These are phyloP conservation scores for Cathartes aura DNA, from an alignment of 2,113 vertebrate genomes.

Conservation along the genomic window DNA sequence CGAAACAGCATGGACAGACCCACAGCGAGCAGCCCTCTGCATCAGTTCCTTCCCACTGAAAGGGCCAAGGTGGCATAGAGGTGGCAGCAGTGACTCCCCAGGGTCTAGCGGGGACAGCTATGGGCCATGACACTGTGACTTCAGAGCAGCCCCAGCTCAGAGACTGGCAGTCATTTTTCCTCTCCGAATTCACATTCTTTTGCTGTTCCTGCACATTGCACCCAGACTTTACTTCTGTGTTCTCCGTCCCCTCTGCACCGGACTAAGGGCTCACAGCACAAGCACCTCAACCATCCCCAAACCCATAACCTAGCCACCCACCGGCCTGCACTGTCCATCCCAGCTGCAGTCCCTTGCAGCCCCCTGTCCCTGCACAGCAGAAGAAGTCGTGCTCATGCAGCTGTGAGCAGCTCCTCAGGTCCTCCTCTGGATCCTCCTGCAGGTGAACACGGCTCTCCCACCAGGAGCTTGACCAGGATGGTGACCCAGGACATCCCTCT, in stretches of 20 bases:
- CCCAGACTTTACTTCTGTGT: no score
- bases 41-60: neutral
- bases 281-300: neutral
- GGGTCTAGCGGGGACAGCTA: neutral
- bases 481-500: neutral
- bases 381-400: neutral
- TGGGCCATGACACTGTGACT: neutral
- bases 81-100: neutral
- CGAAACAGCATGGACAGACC: neutral
- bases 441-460: neutral
- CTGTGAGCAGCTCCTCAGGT: no score
- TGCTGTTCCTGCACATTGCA: neutral
- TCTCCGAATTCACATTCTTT: neutral
- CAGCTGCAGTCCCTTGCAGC: neutral
- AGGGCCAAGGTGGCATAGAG: neutral
- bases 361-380: neutral
- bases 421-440: neutral
- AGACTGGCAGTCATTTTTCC: neutral
- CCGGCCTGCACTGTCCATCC: neutral
- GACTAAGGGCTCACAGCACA: neutral
- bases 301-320: neutral
- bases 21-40: neutral
- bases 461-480: neutral
- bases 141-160: neutral
- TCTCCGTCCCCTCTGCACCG: neutral